Evolutionary conservation across 2,888 invertebrate species (phyloP).

Genomic region (Tromatobia lineatoria): DNA sequence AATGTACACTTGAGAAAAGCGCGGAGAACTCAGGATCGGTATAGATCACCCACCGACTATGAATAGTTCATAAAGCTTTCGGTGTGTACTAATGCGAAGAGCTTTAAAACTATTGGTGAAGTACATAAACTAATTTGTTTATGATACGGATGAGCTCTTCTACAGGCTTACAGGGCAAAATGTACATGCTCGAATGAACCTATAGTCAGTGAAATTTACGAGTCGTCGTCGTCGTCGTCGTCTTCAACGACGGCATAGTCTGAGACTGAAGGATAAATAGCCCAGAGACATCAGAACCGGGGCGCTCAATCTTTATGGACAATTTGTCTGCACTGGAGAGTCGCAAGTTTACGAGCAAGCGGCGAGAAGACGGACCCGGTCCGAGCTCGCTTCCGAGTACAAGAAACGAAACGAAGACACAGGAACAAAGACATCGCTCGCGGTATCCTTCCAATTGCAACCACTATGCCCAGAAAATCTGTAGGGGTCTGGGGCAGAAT

Average conservation of each 20-base stretch:
- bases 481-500: constrained; percentile 19
- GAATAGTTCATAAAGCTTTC: constrained; percentile 37
- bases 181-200: constrained; percentile 41
- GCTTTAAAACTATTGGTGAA: constrained; percentile 35
- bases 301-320: constrained; percentile 60
- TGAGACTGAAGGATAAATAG: constrained; percentile 15
- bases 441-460: constrained; percentile 37
- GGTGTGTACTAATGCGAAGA: constrained; percentile 13
- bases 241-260: not conserved
- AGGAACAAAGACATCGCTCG: constrained; percentile 28
- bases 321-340: constrained; percentile 63
- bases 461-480: not conserved
- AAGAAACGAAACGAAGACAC: constrained; percentile 17
- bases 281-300: not conserved
- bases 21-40: not conserved
- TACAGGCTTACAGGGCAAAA: constrained; percentile 27
- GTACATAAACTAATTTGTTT: constrained; percentile 54
- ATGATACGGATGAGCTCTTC: constrained; percentile 49
- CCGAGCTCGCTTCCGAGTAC: constrained; percentile 28
- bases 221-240: constrained; percentile 4
- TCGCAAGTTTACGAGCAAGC: constrained; percentile 59
- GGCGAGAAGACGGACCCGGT: constrained; percentile 36
- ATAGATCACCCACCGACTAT: not conserved
- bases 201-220: constrained; percentile 55
- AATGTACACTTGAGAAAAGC: constrained; percentile 34